phyloP scores from a whole-genome alignment of 1,140 invertebrate genomes.

The Anoplophora glabripennis region DNA sequence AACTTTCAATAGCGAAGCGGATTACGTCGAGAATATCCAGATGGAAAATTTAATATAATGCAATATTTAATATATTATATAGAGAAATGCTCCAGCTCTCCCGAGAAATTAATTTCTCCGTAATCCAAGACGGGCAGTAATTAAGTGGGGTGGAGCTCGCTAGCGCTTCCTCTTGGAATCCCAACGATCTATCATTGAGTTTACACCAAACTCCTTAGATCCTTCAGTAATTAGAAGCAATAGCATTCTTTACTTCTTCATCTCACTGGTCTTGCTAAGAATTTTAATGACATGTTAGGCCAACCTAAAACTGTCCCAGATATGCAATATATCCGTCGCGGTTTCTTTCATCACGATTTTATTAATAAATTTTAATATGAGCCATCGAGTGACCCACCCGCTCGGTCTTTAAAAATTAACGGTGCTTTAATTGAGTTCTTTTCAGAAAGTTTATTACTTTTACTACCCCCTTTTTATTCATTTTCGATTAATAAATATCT shows the following conservation, averaged over 20 bases:
- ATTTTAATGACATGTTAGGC: slow-evolving; percentile 29
- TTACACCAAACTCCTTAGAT: slow-evolving; percentile 34
- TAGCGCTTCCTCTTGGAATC: slow-evolving; percentile 37
- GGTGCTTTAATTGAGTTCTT: too few species aligned
- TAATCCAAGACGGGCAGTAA: slow-evolving; percentile 50
- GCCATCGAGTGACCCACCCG: too few species aligned
- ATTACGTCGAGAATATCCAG: slow-evolving; percentile 28
- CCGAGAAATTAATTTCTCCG: slow-evolving; percentile 49
- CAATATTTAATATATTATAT: slow-evolving; percentile 48
- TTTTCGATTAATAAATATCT: too few species aligned
- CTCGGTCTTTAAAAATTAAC: too few species aligned
- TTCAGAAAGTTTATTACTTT: too few species aligned
- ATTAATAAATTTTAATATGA: too few species aligned
- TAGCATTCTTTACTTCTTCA: slow-evolving; percentile 33
- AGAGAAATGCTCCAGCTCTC: slow-evolving; percentile 41
- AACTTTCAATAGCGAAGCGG: not conserved
- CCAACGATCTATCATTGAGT: slow-evolving; percentile 46
- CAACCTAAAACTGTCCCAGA: slow-evolving; percentile 7
- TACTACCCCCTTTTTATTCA: too few species aligned
- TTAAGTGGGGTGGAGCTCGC: slow-evolving; percentile 37
- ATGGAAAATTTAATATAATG: slow-evolving; percentile 48
- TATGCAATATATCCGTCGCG: slow-evolving; percentile 3
- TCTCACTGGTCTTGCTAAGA: slow-evolving; percentile 14
- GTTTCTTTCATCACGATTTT: not conserved
- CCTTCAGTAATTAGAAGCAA: slow-evolving; percentile 33